phyloP scores from a whole-genome alignment of 2,113 vertebrate species.

The Probosciger aterrimus region DNA sequence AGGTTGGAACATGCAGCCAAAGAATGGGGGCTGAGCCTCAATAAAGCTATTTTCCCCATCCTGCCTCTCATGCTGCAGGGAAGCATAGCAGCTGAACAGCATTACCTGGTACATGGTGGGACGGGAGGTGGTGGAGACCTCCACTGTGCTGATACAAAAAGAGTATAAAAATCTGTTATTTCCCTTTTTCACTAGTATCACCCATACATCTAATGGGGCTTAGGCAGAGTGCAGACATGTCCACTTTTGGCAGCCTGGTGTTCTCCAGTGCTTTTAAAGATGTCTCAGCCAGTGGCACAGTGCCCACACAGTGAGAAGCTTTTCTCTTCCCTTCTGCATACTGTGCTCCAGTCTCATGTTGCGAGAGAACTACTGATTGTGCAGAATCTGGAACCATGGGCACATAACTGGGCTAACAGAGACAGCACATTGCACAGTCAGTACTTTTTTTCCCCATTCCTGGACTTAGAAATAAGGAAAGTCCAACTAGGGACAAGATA shows the following conservation, averaged over 20 bases:
- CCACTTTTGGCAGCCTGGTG: neutral
- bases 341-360: neutral
- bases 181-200: neutral
- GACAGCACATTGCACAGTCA: neutral
- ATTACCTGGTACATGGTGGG: neutral
- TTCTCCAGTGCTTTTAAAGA: neutral
- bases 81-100: neutral
- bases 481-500: neutral
- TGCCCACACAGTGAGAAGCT: neutral
- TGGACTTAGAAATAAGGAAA: neutral
- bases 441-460: neutral
- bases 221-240: neutral
- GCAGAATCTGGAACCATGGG: neutral
- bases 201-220: neutral
- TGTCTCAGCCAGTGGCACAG: neutral
- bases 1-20: neutral
- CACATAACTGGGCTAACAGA: neutral
- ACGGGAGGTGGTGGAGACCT: neutral
- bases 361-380: neutral
- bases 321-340: neutral
- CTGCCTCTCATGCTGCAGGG: rapidly evolving
- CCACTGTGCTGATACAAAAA: neutral
- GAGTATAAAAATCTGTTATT: neutral
- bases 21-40: neutral
- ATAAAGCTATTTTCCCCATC: neutral